Base-by-base conservation (phyloP, 2,113 vertebrate genomes). In the Pangasianodon hypophthalmus region DNA sequence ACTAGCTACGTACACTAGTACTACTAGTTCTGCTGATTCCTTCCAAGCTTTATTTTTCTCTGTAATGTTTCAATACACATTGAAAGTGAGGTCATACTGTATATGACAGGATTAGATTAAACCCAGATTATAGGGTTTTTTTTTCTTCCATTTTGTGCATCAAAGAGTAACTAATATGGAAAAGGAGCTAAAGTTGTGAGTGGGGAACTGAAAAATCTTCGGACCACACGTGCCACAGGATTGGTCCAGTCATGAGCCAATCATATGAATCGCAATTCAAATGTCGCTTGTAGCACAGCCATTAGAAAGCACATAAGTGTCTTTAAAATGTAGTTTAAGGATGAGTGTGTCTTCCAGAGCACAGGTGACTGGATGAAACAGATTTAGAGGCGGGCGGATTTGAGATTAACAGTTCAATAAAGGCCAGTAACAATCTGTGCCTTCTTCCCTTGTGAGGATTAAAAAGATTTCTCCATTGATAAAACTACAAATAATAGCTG, bases 351-450 rank as follows among this genome's bases (percentile, higher is more conserved):
- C 54, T 41, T 80, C 52, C n/a, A 6, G 41, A 83, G 50, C 24
- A 44, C 52, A 60, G 85, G 58, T 2, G 5, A 71, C 46, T 54
- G 54, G 32, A 67, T 32, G 32, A 54, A 87, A 73, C 37, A 26
- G 82, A 73, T 73, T 88, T 86, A 58, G 29, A 29, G 32, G 11
- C 50, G 32, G 18, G 46, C 37, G 48, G 64, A 77, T 29, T 26
- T 14, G 79, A 62, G 52, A 52, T 77, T 21, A 84, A 46, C 83
- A n/a, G 83, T 58, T 32, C 41, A 85, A 85, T 77, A 85, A 88
- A 80, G 52, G 16, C 62, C 54, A 10, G 86, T 75, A 50, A 52
- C 44, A 48, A 82, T 86, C 37, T 56, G 14, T 41, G 6, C 29
- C 21, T n/a, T 58, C 87, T 88, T 90, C 81, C 41, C 46, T 16